phyloP scores from a whole-genome alignment of 2,888 invertebrate genomes.

The Choristoneura rosaceana region DNA sequence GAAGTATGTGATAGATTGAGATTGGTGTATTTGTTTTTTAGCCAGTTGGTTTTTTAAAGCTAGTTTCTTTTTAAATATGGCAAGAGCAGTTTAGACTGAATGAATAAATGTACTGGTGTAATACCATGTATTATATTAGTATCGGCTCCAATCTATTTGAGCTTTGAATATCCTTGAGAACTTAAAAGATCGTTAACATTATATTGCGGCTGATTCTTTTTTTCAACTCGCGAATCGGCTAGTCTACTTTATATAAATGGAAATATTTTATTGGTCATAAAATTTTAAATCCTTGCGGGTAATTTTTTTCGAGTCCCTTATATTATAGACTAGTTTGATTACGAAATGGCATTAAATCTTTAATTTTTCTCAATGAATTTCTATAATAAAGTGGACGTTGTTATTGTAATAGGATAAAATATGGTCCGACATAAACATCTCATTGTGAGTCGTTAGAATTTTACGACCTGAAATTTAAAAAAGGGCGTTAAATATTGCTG shows the following conservation, averaged over 20 bases:
- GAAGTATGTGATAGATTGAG: slow-evolving; percentile 36
- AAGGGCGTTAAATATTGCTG: slow-evolving; percentile 63
- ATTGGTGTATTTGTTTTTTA: slow-evolving; percentile 11
- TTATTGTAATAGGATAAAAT: slow-evolving; percentile 72
- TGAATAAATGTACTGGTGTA: too few species aligned
- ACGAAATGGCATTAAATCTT: slow-evolving; percentile 40
- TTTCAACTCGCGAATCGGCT: slow-evolving; percentile 13
- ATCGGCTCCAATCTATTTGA: not conserved
- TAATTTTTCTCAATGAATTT: slow-evolving; percentile 44
- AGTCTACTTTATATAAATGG: slow-evolving; percentile 13
- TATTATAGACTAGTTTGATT: slow-evolving; percentile 26
- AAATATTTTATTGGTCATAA: slow-evolving; percentile 23
- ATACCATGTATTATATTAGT: not conserved
- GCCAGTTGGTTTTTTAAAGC: not conserved
- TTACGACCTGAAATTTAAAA: slow-evolving; percentile 68
- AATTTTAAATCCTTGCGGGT: slow-evolving; percentile 19
- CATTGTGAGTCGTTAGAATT: slow-evolving; percentile 64
- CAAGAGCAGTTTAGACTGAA: not conserved
- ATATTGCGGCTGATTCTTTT: slow-evolving; percentile 10
- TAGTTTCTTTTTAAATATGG: not conserved
- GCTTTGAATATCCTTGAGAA: not conserved
- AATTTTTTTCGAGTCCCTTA: slow-evolving; percentile 23
- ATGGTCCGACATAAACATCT: slow-evolving; percentile 68
- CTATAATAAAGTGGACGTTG: slow-evolving; percentile 53
- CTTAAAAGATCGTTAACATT: not conserved